Base-by-base conservation (phyloP, 2,888 invertebrate species). In the Agonopterix subpropinquella region DNA sequence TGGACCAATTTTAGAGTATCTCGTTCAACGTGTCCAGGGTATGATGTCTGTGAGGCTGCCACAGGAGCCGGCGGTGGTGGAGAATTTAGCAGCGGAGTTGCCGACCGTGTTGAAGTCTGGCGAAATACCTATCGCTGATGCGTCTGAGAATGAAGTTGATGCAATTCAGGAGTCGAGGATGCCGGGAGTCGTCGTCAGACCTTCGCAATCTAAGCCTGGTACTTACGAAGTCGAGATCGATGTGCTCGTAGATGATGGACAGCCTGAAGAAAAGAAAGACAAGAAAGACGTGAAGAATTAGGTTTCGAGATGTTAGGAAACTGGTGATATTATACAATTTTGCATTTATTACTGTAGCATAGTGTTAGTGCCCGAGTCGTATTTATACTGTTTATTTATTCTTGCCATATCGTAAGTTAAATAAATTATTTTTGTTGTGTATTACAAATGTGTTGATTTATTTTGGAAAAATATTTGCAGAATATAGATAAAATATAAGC, bases 1-100 rank as follows among this genome's bases (percentile, higher is more conserved):
- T 65, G 92, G 92, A 15, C 90, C 91, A 1, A 66, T 92, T 39
- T 61, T 92, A 43, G 92, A 92, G 65, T 84, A 87, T 51, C 65
- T 92, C 11, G 82, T 92, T 8, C 92, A 92, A 63, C 81, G 90
- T 50, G 86, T 92, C 47, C 92, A 92, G 69, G 82, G 89, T 4
- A 89, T 89, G 56, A 91, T 90, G 67, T 92, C 92, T 0, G 86
- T 90, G 10, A 91, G 91, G 59, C 78, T 88, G 48, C 81, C 90
- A 47, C 85, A 88, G 58, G 89, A 90, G 68, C 88, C 46, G 10
- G 10, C 28, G 8, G 43, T 47, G 8, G 28, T 28, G 28, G 15
- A 39, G 10, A 36, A 18, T 13, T 28, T 28, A 28, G 28, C 28
- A 28, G 7, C 36, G 8, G 43, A 42, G 1, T 10, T 45, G 5